Evolutionary conservation across 2,797 vertebrate genomes (phyloP), one percentile per base, ranked within the genome.

Genomic region (Danio choprae): DNA sequence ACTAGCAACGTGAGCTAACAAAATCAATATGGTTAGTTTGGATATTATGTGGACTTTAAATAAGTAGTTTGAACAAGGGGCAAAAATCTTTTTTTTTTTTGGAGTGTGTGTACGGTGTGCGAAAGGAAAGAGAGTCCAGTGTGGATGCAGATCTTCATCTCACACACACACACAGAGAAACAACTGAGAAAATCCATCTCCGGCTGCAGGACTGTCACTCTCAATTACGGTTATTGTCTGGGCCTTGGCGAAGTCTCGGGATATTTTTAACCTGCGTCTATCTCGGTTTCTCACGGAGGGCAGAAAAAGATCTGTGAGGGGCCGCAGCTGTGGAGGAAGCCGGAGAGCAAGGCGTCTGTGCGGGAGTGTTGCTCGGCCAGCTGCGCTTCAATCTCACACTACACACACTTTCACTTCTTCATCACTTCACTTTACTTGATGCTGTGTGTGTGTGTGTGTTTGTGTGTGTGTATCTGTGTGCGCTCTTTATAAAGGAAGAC

Each of bases 261-360:
- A 76, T 80, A 84, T 80, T 82, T 82, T 74, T 74, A 76, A n/a
- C 46, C 50, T 50, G 51, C 7, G 51, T 74, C 80, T 71, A 71
- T 77, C 70, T 79, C 60, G 4, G 69, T 65, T 79, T 72, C 63
- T 38, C 22, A 51, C 7, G 15, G 60, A 81, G 63, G 80, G 70
- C 70, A 81, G 64, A 81, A 77, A 84, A 82, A 81, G 79, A 65
- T 43, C 56, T 76, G 72, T 84, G 29, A 20, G 58, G 56, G 64
- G 77, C 46, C 68, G 68, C 84, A 85, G 81, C 81, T 83, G 84
- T 56, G 41, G 62, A 73, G 36, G 74, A 82, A 72, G 41, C 69
- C 48, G 29, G 15, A 71, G 59, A 71, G 58, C 50, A 43, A 63
- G 56, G 44, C 36, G 18, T 50, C 55, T 10, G 76, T 48, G 50